These are phyloP conservation scores for Agrotis segetum DNA, from an alignment of 2,888 invertebrate species.

Conservation along the genomic window DNA sequence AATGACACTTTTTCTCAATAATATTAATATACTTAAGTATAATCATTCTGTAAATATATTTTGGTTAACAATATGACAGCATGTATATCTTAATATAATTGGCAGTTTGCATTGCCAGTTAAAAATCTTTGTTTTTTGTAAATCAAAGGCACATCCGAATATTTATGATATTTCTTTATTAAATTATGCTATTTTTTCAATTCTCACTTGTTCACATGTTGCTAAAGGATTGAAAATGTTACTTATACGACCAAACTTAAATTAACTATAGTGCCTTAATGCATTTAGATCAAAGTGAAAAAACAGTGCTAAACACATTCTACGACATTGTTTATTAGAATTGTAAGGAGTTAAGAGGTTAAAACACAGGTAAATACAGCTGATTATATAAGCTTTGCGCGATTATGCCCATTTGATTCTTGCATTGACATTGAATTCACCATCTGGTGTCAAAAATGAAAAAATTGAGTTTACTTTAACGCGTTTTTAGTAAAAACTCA, in stretches of 20 bases:
- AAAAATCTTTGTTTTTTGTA: slow-evolving; percentile 9
- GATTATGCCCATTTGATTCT: not conserved
- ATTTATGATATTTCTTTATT: not conserved
- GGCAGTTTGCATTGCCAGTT: slow-evolving; percentile 6
- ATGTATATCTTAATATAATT: not conserved
- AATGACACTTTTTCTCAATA: not conserved
- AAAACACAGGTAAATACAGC: no score
- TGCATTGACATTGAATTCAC: not conserved
- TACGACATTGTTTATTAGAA: no score
- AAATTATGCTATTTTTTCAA: not conserved
- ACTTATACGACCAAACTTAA: no score
- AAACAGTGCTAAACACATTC: no score
- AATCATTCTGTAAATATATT: not conserved
- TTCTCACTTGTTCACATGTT: not conserved
- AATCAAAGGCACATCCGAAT: slow-evolving; percentile 19
- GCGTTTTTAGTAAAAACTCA: not conserved
- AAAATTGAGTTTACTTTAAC: not conserved
- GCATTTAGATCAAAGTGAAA: not conserved
- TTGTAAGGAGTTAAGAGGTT: not conserved
- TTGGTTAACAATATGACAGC: not conserved
- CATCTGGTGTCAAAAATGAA: not conserved
- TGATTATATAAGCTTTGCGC: not conserved
- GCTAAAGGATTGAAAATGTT: not conserved
- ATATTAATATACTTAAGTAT: not conserved
- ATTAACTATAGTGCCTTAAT: not conserved